These are phyloP conservation scores for Mus spicilegus DNA, from an alignment of 2,113 vertebrate species.

Conservation along the genomic window DNA sequence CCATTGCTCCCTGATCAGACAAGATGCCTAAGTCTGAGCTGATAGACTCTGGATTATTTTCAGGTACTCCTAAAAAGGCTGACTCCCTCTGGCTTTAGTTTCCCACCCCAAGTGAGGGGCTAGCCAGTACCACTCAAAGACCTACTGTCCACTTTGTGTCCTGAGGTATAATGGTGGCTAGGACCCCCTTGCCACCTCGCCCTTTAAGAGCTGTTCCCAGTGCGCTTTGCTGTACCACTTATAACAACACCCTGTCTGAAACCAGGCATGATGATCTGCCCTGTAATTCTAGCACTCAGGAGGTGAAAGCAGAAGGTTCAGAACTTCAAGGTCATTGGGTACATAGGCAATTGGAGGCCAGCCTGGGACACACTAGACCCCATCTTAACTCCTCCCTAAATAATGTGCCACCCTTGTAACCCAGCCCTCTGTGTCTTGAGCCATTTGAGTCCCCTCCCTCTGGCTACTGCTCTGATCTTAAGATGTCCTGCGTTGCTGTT, in stretches of 20 bases:
- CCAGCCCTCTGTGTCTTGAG: not conserved
- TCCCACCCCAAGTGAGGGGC: not conserved
- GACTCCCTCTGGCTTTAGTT: not conserved
- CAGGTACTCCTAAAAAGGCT: not conserved
- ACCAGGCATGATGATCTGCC: not conserved
- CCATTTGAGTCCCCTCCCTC: no score
- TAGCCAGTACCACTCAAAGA: no score
- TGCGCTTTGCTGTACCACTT: not conserved
- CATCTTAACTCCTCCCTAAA: not conserved
- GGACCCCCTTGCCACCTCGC: not conserved
- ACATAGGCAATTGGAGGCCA: not conserved
- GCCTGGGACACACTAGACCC: not conserved
- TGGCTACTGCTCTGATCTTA: not conserved
- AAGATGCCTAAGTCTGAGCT: not conserved
- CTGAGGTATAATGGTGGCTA: not conserved
- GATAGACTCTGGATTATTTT: not conserved
- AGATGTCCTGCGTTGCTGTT: not conserved
- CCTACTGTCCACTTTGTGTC: accelerated
- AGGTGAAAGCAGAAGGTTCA: not conserved
- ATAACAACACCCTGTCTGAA: not conserved
- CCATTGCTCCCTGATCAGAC: not conserved
- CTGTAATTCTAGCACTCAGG: not conserved
- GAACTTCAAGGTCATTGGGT: not conserved
- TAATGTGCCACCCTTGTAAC: not conserved
- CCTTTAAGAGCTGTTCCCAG: not conserved